These are phyloP conservation scores for Pristionchus japonicus DNA, from an alignment of 2,888 invertebrate genomes.

Conservation along the genomic window DNA sequence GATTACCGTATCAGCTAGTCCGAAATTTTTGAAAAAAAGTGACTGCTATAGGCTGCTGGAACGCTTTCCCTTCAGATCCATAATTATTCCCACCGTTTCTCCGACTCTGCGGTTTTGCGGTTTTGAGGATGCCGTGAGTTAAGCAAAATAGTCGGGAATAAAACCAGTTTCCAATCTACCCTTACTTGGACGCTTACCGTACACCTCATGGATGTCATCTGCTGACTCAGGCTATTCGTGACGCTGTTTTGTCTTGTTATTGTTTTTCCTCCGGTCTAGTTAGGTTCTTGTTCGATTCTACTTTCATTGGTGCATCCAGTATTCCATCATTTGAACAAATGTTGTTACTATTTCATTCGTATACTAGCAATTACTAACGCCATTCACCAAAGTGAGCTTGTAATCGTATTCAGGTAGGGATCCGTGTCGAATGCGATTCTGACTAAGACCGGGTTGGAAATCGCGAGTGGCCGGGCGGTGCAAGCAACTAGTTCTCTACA, in stretches of 20 bases:
- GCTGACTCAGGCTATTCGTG: background rate
- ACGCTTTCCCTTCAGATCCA: too few relatives aligned
- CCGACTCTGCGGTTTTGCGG: too few relatives aligned
- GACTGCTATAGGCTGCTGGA: too few relatives aligned
- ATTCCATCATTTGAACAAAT: background rate
- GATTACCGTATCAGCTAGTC: too few relatives aligned
- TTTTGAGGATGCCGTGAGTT: too few relatives aligned
- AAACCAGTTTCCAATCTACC: background rate
- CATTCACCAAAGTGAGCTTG: too few relatives aligned
- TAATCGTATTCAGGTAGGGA: background rate
- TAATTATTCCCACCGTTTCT: too few relatives aligned
- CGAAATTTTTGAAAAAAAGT: too few relatives aligned
- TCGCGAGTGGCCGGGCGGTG: background rate
- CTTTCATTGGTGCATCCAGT: background rate
- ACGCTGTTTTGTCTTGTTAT: conserved; percentile 2
- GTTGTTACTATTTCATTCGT: background rate
- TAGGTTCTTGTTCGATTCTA: background rate
- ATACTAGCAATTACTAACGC: too few relatives aligned
- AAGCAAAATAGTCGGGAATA: background rate
- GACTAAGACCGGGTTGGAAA: conserved; percentile 32
- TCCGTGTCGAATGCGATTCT: conserved; percentile 3
- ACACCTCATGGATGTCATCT: background rate
- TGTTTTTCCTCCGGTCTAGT: background rate
- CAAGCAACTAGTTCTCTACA: conserved; percentile 18
- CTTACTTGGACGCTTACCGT: background rate